Conservation (phyloP, 2,797 vertebrate genomes). For the Acanthopagrus latus region DNA sequence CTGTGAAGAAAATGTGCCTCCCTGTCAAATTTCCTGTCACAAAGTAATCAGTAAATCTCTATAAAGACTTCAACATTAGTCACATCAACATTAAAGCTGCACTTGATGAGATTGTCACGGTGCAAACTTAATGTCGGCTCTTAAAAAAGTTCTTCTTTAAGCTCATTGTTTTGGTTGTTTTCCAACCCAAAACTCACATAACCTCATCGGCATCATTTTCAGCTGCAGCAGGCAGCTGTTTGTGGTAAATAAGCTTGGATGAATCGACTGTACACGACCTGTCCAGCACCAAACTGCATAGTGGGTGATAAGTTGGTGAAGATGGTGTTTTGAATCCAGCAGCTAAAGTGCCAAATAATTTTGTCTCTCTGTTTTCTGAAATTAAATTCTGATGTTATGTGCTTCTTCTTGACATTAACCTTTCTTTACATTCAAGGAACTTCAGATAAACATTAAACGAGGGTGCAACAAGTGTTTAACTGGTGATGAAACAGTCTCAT, state of each 20-base stretch:
- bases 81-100: constrained; percentile 15
- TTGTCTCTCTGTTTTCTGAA: constrained; percentile 4
- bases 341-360: constrained; percentile 16
- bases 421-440: constrained; percentile 26
- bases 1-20: neutral
- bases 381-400: constrained; percentile 16
- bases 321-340: constrained; percentile 17
- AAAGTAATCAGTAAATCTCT: neutral
- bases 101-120: constrained; percentile 2
- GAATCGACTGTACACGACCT: neutral
- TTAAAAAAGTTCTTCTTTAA: constrained; percentile 2
- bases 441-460: constrained; percentile 1
- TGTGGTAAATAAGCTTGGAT: constrained; percentile 8
- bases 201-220: neutral
- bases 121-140: neutral
- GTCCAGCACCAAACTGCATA: constrained; percentile 2
- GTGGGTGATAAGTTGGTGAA: neutral
- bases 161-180: neutral
- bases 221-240: constrained; percentile 23
- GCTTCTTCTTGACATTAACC: constrained; percentile 5
- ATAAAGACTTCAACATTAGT: neutral
- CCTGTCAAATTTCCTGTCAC: neutral
- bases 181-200: no score
- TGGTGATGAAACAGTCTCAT: no score
- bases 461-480: no score